Conservation (phyloP, 30 jellyfish, hydroid and myxozoan genomes). For the Cassiopea xamachana region DNA sequence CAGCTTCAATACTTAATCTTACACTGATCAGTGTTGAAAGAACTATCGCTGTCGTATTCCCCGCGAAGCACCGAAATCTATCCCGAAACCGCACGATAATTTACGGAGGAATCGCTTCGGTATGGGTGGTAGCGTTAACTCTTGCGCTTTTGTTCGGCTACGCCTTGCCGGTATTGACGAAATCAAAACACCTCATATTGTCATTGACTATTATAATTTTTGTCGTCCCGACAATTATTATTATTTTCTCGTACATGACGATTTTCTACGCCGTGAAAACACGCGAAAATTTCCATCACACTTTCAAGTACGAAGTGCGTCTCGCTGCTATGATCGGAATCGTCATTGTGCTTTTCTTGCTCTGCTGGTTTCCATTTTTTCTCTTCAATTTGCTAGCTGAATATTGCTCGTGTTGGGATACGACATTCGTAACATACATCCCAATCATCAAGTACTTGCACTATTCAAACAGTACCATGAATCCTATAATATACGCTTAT, state of each 20-base stretch:
- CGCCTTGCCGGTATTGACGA: constrained; percentile 19
- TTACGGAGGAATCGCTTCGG: constrained; percentile 67
- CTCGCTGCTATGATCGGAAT: constrained; percentile 87
- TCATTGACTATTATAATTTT: constrained; percentile 53
- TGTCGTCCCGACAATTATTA: constrained; percentile 65
- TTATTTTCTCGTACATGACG: constrained; percentile 60
- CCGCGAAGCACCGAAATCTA: constrained; percentile 78
- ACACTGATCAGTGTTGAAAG: constrained; percentile 75
- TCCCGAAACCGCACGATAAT: constrained; percentile 71
- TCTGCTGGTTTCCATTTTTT: constrained; percentile 89
- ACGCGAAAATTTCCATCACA: constrained; percentile 54
- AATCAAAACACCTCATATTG: constrained; percentile 10
- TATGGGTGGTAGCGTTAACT: constrained; percentile 63
- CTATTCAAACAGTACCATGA: constrained; percentile 84
- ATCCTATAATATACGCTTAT: constrained; percentile 84
- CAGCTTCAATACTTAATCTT: constrained; percentile 78
- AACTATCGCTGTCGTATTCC: constrained; percentile 65
- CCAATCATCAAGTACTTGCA: constrained; percentile 81
- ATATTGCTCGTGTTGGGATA: constrained; percentile 71
- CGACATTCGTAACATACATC: constrained; percentile 23
- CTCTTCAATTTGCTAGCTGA: constrained; percentile 62
- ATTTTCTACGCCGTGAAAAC: constrained; percentile 73
- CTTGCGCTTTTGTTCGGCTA: constrained; percentile 64
- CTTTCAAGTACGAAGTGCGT: constrained; percentile 69
- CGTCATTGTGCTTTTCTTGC: constrained; percentile 68